Conservation (phyloP, 1,140 invertebrate species). For the Dolichoris vasculosae region DNA sequence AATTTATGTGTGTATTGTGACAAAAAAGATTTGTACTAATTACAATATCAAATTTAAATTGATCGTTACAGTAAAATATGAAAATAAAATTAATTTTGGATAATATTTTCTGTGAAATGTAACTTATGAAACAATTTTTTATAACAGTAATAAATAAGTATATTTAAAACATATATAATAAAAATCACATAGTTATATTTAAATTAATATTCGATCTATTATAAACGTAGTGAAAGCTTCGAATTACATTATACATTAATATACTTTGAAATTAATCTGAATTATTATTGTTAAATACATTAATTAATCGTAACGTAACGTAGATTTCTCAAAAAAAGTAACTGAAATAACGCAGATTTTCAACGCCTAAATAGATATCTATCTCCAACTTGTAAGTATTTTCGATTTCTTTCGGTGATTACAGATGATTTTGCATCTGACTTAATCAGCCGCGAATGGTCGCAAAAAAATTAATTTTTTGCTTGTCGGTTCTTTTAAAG, state of each 20-base stretch:
- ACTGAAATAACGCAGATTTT: neutral
- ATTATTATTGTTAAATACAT: neutral
- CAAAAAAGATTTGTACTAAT: too few relatives aligned
- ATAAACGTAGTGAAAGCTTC: too few relatives aligned
- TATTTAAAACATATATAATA: neutral
- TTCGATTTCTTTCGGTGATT: slow-evolving; percentile 19
- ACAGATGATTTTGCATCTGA: neutral
- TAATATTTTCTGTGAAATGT: neutral
- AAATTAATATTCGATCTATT: neutral
- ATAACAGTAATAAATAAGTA: neutral
- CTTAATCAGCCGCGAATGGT: slow-evolving; percentile 23
- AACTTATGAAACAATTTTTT: neutral
- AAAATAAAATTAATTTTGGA: neutral
- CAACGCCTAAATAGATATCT: slow-evolving; percentile 13
- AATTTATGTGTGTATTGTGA: too few relatives aligned
- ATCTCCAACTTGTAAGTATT: neutral
- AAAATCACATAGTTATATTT: neutral
- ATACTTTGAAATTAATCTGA: neutral
- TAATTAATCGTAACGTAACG: neutral
- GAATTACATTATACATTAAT: too few relatives aligned
- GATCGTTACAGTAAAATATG: neutral
- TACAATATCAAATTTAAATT: neutral
- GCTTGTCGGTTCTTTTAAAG: neutral
- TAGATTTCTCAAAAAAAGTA: neutral
- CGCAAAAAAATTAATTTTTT: slow-evolving; percentile 48